phyloP scores from a whole-genome alignment of 2,888 invertebrate species.

The Pasiphila rectangulata region DNA sequence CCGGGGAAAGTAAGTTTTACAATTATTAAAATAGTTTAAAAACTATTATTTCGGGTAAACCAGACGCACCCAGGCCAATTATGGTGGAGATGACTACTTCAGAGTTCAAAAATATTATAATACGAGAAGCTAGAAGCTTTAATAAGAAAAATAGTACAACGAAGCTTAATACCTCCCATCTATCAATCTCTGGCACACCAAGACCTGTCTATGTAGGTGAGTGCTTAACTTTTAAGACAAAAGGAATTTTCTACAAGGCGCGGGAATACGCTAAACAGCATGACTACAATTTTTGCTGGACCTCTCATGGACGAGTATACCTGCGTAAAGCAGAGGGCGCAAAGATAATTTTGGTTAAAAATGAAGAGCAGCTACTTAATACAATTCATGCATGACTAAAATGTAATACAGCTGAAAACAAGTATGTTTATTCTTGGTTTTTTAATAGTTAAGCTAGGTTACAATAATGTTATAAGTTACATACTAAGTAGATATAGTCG shows the following conservation, averaged over 20 bases:
- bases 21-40: too few species aligned
- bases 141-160: background rate
- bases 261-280: background rate
- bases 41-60: too few species aligned
- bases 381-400: background rate
- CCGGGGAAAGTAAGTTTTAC: too few species aligned
- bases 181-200: background rate
- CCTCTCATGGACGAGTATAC: background rate
- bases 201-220: background rate
- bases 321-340: background rate
- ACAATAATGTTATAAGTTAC: too few species aligned
- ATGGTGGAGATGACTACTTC: background rate
- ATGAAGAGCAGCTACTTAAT: background rate
- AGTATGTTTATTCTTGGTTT: background rate
- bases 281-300: background rate
- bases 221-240: background rate
- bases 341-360: background rate
- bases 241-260: background rate
- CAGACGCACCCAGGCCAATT: background rate
- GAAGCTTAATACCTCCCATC: background rate
- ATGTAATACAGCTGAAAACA: background rate
- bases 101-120: background rate
- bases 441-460: background rate
- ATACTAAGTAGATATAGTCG: too few species aligned
- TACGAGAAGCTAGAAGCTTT: background rate